These are phyloP conservation scores for Therioaphis trifolii DNA, from an alignment of 2,888 invertebrate species.

Conservation along the genomic window DNA sequence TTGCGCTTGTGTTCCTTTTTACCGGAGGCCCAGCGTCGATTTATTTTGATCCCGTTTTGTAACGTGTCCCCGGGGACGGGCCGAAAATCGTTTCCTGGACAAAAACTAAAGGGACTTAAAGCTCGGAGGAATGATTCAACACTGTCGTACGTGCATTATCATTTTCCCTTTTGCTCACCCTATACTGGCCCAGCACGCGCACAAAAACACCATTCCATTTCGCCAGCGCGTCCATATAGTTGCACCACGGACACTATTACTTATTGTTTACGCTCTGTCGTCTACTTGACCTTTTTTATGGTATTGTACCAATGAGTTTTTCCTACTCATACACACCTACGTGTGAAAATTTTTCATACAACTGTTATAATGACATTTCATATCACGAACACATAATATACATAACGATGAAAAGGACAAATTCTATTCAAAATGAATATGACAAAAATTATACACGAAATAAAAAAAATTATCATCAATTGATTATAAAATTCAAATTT, in stretches of 20 bases:
- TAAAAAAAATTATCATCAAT: too few relatives aligned
- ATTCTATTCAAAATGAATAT: too few relatives aligned
- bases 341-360: too few relatives aligned
- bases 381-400: too few relatives aligned
- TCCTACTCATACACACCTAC: too few relatives aligned
- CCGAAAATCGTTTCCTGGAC: slow-evolving; percentile 59
- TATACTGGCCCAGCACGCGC: slow-evolving; percentile 11
- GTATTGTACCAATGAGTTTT: neutral
- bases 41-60: slow-evolving; percentile 63
- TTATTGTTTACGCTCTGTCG: slow-evolving; percentile 30
- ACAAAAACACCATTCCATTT: slow-evolving; percentile 36
- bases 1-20: slow-evolving; percentile 43
- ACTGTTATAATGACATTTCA: too few relatives aligned
- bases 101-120: slow-evolving; percentile 61
- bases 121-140: slow-evolving; percentile 62
- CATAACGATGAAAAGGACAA: too few relatives aligned
- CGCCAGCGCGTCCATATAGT: neutral
- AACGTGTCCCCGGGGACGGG: slow-evolving; percentile 57
- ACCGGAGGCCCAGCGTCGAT: slow-evolving; percentile 60
- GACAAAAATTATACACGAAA: too few relatives aligned
- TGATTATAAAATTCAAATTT: too few relatives aligned
- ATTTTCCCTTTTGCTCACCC: slow-evolving; percentile 49
- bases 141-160: slow-evolving; percentile 63
- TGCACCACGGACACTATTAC: slow-evolving; percentile 29
- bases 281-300: slow-evolving; percentile 4